Evolutionary conservation across 1,140 invertebrate species (phyloP), one percentile per base, ranked within the genome.

Genomic region (Megalonaias nervosa): DNA sequence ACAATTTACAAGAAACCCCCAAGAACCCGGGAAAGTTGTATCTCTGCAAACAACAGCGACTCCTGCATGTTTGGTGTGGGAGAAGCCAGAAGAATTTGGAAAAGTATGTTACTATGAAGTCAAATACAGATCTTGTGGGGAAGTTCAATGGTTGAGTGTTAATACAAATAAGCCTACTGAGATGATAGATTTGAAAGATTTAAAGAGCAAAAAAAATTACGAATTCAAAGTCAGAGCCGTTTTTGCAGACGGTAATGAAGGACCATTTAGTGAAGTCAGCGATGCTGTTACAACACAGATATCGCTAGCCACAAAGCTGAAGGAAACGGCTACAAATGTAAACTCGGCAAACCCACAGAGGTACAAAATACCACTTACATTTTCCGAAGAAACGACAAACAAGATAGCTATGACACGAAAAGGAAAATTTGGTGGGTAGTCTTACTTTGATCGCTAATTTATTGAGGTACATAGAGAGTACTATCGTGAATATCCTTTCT

Each of bases 261-360:
- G 68, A 14, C 58, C 68, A 6, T 70, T 59, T 26, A 70, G 68
- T 26, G 48, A 70, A 56, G n/a, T 21, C 19, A 70, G 68, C 23
- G 57, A 70, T 16, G 12, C n/a, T 56, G 23, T 68, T 21, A 11
- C 15, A 19, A 68, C 67, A 56, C 58, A 19, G 21, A n/a, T 1
- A 14, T 70, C 58, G 23, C n/a, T 26, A 60, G 68, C 68, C 11
- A 9, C n/a, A 31, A 2, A 16, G 38, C 19, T 70, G 11, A 15
- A 38, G 23, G 2, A 70, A 17, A 26, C 3, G 26, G 31, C 58
- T 12, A 9, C 19, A 6, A 16, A 23, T 5, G 38, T 56, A 23
- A 55, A 58, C 16, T n/a, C 15, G 15, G 48, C 16, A 56, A 58
- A 21, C 3, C 48, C 67, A 23, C 23, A 16, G 23, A 56, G 16